Conservation (phyloP, 2,888 invertebrate genomes). For the Zootermopsis nevadensis region DNA sequence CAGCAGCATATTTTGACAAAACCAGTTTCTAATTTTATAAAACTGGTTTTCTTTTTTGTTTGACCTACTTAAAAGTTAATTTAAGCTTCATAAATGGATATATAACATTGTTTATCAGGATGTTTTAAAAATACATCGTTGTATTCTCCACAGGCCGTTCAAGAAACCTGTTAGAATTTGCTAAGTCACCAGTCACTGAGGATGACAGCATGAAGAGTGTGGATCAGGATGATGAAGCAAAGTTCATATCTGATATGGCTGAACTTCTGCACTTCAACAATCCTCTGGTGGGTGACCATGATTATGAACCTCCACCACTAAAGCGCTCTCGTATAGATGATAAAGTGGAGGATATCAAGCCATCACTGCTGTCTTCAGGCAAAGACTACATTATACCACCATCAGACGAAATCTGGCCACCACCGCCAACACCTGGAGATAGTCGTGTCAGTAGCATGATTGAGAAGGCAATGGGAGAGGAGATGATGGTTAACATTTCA, state of each 20-base stretch:
- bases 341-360: slow-evolving; percentile 24
- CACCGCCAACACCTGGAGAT: slow-evolving; percentile 35
- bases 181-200: slow-evolving; percentile 59
- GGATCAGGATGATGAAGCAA: slow-evolving; percentile 51
- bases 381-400: slow-evolving; percentile 51
- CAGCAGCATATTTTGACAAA: too few species aligned
- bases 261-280: slow-evolving; percentile 58
- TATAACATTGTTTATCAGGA: neutral
- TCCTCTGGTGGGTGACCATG: slow-evolving; percentile 52
- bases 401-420: slow-evolving; percentile 53
- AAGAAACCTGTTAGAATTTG: slow-evolving; percentile 60
- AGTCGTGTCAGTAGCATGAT: slow-evolving; percentile 8
- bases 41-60: too few species aligned
- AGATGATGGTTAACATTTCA: slow-evolving; percentile 61
- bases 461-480: slow-evolving; percentile 58
- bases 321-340: slow-evolving; percentile 48
- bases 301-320: slow-evolving; percentile 54
- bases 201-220: slow-evolving; percentile 50
- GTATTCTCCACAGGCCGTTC: slow-evolving; percentile 59
- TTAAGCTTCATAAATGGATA: too few species aligned
- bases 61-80: too few species aligned
- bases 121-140: neutral
- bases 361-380: neutral
- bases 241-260: slow-evolving; percentile 58
- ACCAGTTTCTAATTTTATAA: too few species aligned